Evolutionary conservation across 2,113 vertebrate species (phyloP).

Genomic region (Lonchura striata): DNA sequence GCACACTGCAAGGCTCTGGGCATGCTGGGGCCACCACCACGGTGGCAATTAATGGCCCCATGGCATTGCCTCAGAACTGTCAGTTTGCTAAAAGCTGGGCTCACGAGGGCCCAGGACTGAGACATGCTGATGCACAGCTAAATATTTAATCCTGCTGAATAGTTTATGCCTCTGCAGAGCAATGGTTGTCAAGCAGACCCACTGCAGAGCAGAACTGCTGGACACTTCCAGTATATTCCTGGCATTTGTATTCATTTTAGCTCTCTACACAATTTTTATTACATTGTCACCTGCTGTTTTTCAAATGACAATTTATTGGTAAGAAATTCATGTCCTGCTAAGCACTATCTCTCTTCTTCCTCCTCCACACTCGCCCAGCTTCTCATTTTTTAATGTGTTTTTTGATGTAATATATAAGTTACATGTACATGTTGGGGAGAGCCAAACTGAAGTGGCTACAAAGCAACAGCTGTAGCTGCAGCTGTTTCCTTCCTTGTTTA

Average conservation of each 20-base stretch:
- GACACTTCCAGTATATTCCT: background rate
- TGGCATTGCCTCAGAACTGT: background rate
- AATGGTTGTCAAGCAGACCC: background rate
- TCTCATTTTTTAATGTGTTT: background rate
- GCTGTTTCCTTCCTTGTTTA: background rate
- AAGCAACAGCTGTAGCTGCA: background rate
- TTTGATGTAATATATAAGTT: background rate
- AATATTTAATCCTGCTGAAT: background rate
- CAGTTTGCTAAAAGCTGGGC: background rate
- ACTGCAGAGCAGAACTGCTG: background rate
- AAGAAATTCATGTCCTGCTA: background rate
- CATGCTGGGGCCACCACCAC: accelerated
- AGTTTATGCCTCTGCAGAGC: background rate
- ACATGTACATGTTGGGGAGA: background rate
- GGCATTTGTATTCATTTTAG: background rate
- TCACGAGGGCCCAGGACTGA: background rate
- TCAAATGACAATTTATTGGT: background rate
- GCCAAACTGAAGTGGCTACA: background rate
- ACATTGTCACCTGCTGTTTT: background rate
- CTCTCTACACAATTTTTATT: background rate
- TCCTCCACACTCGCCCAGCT: background rate
- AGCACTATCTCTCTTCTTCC: background rate
- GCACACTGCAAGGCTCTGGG: background rate
- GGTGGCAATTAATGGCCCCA: background rate
- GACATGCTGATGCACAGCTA: background rate